Base-by-base conservation (phyloP, 2,113 vertebrate genomes). In the Poecilia latipinna region DNA sequence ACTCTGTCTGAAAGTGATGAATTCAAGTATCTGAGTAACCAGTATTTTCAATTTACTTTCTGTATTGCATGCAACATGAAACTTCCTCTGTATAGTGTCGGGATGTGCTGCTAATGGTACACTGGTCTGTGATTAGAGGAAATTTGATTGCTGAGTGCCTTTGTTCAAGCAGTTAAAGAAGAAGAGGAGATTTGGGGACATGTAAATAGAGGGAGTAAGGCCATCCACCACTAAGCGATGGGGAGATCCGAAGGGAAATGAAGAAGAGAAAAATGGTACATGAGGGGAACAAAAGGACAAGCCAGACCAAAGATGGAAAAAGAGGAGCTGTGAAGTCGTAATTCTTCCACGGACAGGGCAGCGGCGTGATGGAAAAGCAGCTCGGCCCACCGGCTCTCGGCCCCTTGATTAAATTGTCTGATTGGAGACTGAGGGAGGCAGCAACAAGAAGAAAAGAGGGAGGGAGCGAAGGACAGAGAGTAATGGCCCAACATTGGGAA, bases 321-420 rank as follows among this genome's bases (percentile, higher is more conserved):
- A 77, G 80, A 84, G 78, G 68, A 74, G 74, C 75, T 54, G 61
- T 85, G 72, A 90, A 92, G 85, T 77, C 75, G 77, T 84, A 86
- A 88, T 80, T 80, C 77, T 85, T 86, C 84, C 88, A 17, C 0
- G 1, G 85, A 82, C 89, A 91, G 78, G 3, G 57, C 26, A 79
- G 61, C 70, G 0, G 39, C 3, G 35, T 85, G 88, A 92, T 91
- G 90, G 79, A 88, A 88, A 79, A 85, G 80, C 79, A 79, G 76
- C 75, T 75, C 84, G 74, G 81, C 84, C 87, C 68, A 63, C 48
- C 33, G 78, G 77, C 72, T 4, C 68, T 4, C n/a, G 60, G 66
- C 70, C 80, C 70, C 83, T 77, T 90, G 89, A 93, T 92, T 90
- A 92, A 92, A 92, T 87, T 90, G 91, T 92, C 86, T 65, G 29